Evolutionary conservation across 2,113 vertebrate species (phyloP).

Genomic region (Paraplagusia blochii): DNA sequence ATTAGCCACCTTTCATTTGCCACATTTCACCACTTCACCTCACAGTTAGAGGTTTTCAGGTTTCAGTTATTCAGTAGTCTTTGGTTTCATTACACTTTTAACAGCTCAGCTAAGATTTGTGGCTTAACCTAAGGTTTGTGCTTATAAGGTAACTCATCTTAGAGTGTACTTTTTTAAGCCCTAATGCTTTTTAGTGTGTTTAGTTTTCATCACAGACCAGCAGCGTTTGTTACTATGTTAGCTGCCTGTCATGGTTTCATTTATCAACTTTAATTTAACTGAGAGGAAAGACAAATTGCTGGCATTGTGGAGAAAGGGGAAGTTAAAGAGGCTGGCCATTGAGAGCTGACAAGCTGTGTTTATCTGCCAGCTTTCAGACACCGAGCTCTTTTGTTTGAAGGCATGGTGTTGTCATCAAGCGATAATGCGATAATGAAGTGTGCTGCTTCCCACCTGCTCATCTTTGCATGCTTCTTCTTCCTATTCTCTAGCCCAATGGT

Average conservation of each 20-base stretch:
- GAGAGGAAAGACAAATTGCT: slow-evolving; percentile 37
- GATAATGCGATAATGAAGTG: slow-evolving; percentile 35
- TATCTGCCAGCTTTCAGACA: slow-evolving; percentile 28
- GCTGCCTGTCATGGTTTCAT: slow-evolving; percentile 48
- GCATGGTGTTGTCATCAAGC: slow-evolving; percentile 44
- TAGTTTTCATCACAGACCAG: slow-evolving; percentile 26
- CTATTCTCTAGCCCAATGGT: too few species aligned
- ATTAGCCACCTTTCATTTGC: slow-evolving; percentile 29
- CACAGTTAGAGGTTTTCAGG: slow-evolving; percentile 44
- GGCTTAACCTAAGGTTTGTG: slow-evolving; percentile 20
- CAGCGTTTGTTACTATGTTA: slow-evolving; percentile 43
- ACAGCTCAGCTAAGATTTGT: slow-evolving; percentile 23
- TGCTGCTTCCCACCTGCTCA: slow-evolving; percentile 42
- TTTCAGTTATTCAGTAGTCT: slow-evolving; percentile 30
- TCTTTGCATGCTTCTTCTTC: slow-evolving; percentile 21
- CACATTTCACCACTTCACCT: slow-evolving; percentile 17
- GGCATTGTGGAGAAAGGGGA: slow-evolving; percentile 46
- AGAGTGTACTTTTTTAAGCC: slow-evolving; percentile 14
- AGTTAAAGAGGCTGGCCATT: slow-evolving; percentile 21
- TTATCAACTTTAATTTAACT: slow-evolving; percentile 67
- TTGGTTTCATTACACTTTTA: slow-evolving; percentile 28
- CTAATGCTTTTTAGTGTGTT: slow-evolving; percentile 36
- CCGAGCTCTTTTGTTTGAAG: slow-evolving; percentile 42
- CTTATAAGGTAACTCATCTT: slow-evolving; percentile 20
- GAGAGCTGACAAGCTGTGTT: slow-evolving; percentile 31